Conservation (phyloP, 2,797 vertebrate species). For the Anguilla megastoma region DNA sequence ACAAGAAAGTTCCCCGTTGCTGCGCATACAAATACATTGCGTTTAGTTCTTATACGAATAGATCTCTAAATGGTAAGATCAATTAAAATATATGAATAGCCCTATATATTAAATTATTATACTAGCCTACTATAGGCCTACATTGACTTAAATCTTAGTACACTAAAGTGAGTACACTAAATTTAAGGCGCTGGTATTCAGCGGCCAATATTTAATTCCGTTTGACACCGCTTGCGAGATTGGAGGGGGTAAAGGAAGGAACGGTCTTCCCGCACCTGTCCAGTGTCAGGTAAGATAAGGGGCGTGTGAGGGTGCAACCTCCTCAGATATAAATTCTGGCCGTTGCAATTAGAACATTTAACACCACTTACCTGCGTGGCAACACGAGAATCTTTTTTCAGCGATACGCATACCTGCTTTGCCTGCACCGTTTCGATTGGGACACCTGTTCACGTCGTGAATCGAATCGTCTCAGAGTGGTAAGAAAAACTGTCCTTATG, state of each 20-base stretch:
- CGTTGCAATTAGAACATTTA: not conserved
- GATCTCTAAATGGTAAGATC: too few species aligned
- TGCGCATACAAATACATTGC: too few species aligned
- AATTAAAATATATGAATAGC: too few species aligned
- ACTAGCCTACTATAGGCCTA: too few species aligned
- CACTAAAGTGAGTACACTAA: not conserved
- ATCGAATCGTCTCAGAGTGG: not conserved
- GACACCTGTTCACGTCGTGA: not conserved
- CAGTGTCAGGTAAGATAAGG: slow-evolving; percentile 31
- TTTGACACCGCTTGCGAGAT: not conserved
- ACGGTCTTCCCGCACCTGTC: not conserved
- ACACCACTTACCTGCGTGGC: not conserved
- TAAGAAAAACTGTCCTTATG: not conserved
- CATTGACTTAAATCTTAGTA: too few species aligned
- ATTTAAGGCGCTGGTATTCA: too few species aligned
- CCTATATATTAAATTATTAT: too few species aligned
- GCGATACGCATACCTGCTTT: not conserved
- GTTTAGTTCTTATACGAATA: too few species aligned
- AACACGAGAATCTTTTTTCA: not conserved
- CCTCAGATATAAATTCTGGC: slow-evolving; percentile 51
- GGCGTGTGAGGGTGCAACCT: slow-evolving; percentile 37
- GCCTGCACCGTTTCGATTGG: not conserved
- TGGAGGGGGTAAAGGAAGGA: not conserved
- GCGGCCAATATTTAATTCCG: too few species aligned
- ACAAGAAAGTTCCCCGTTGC: not conserved